Conservation (phyloP, 2,113 vertebrate genomes). For the Philantomba maxwellii region DNA sequence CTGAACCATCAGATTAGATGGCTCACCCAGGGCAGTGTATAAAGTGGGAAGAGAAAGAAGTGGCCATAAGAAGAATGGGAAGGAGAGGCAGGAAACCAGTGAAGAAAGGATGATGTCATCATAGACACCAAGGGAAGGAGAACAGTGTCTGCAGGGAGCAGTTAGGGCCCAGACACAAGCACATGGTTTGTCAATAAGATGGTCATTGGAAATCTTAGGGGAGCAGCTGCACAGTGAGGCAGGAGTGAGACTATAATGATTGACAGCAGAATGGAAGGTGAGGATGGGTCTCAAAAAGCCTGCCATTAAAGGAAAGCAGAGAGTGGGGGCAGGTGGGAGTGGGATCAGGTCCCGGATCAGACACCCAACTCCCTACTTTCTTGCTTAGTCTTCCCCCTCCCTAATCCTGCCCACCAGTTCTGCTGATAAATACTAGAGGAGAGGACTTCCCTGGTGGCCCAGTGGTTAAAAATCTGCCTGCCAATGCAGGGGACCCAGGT, state of each 20-base stretch:
- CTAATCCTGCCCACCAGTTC: not conserved
- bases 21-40: not conserved
- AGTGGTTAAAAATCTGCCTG: not conserved
- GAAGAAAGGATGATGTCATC: not conserved
- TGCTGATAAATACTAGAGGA: not conserved
- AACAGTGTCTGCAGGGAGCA: not conserved
- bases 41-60: not conserved
- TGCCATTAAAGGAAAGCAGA: not conserved
- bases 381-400: not conserved
- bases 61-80: not conserved
- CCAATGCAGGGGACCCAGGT: not conserved
- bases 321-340: accelerated
- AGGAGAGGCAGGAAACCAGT: not conserved
- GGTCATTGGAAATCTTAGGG: not conserved
- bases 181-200: not conserved
- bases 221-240: not conserved
- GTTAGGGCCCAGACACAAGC: not conserved
- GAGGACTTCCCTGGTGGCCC: not conserved
- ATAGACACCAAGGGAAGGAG: not conserved
- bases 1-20: not conserved
- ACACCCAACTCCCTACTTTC: not conserved
- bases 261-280: not conserved
- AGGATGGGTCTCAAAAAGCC: not conserved
- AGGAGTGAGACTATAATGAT: not conserved
- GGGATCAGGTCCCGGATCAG: not conserved